Base-by-base conservation (phyloP, 2,797 vertebrate genomes). In the Garrulus glandarius region DNA sequence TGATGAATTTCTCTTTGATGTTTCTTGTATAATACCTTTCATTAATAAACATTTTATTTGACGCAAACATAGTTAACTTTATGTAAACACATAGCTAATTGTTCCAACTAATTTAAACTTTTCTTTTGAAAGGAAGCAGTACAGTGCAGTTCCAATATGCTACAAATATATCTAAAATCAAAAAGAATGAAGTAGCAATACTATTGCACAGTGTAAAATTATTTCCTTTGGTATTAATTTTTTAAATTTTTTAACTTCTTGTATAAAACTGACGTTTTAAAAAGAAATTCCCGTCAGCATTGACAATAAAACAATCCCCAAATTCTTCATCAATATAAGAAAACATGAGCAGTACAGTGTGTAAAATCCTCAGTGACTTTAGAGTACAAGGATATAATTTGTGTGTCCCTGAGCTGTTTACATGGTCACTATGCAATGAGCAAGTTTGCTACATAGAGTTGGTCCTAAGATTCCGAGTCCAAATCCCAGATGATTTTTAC, bases 1-100 rank as follows among this genome's bases (percentile, higher is more conserved):
- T 98, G 98, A 99, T 98, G 98, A 98, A 97, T 96, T 98, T 97
- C 96, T 98, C 98, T 98, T 98, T 98, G 98, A 98, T 99, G 99
- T 99, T 98, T 98, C 98, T 98, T 99, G 99, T 99, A 98, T 98
- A 98, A 98, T 98, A 98, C 96, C 97, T 98, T 98, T 98, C 98
- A 97, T 97, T 94, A 98, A 98, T 98, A 98, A 98, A 98, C 97
- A 98, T 97, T 98, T 98, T 97, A 96, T 98, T 98, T 97, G 97
- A 97, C 97, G 96, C 96, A 97, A 98, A 98, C 93, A 97, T 96
- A 98, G 97, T 98, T 98, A 98, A 97, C 96, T 98, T 97, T 97
- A 97, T 98, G 96, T 97, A 98, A 98, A 95, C 84, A 96, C 94
- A 96, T 74, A 96, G 83, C 80, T 95, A 97, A 96, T 92, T 93